A percentile compares a stretch with the other conserved stretches of the same genome.
Conservation (phyloP, 1,140 invertebrate genomes). For the Nephotettix cincticeps region DNA sequence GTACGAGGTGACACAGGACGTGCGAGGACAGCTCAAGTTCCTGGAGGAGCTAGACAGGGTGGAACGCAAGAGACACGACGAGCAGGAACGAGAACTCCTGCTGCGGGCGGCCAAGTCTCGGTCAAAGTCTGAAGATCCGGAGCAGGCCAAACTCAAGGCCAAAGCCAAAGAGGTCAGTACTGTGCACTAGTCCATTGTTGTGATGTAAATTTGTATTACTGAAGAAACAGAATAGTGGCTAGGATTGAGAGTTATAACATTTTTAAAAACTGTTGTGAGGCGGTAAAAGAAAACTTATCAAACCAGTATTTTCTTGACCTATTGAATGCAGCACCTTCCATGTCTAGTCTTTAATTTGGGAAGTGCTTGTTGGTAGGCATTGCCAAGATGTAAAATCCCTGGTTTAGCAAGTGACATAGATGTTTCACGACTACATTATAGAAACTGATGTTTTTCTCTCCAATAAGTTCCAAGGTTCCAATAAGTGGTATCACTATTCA, state of each 20-base stretch:
- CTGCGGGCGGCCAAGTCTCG: slow-evolving; percentile 92
- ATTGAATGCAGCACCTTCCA: too few species aligned
- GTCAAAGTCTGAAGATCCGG: slow-evolving; percentile 95
- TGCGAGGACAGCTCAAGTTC: slow-evolving; percentile 92
- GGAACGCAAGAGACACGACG: slow-evolving; percentile 91
- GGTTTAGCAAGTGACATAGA: too few species aligned
- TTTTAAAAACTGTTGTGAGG: not conserved
- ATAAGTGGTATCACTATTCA: too few species aligned
- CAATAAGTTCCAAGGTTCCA: too few species aligned
- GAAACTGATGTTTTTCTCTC: too few species aligned
- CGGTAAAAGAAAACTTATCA: too few species aligned
- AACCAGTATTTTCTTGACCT: too few species aligned
- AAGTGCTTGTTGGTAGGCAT: too few species aligned
- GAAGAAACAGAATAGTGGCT: not conserved
- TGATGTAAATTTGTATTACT: slow-evolving; percentile 6
- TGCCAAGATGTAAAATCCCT: too few species aligned
- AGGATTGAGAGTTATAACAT: not conserved
- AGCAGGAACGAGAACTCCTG: slow-evolving; percentile 90
- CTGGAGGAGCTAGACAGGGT: slow-evolving; percentile 92
- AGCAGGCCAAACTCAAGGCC: slow-evolving; percentile 95
- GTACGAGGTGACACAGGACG: slow-evolving; percentile 89
- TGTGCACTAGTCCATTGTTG: too few species aligned
- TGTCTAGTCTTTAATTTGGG: too few species aligned
- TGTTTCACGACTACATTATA: too few species aligned
- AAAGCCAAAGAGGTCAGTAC: slow-evolving; percentile 81